A percentile compares a stretch with the other conserved stretches of the same genome.
Conservation (phyloP, 2,888 invertebrate species). For the Drosophila merina region DNA sequence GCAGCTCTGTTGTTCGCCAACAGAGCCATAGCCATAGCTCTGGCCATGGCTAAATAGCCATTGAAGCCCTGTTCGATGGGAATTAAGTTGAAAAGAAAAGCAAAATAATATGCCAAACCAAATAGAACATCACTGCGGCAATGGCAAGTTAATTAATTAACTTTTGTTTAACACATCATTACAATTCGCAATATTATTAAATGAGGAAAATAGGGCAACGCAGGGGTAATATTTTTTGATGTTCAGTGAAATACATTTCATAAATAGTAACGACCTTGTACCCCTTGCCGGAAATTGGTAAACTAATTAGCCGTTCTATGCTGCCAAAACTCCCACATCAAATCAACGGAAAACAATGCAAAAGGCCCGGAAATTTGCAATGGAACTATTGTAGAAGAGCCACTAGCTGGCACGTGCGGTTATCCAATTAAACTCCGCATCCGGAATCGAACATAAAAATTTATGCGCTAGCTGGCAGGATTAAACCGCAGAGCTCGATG, state of each 20-base stretch:
- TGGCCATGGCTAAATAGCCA: constrained; percentile 21
- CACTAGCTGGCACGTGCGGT: not conserved
- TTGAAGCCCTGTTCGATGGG: constrained; percentile 13
- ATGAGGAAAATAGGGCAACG: not conserved
- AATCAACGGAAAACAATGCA: constrained; percentile 27
- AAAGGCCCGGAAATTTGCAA: constrained; percentile 20
- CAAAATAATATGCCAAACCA: not conserved
- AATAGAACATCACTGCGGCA: not conserved
- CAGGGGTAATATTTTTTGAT: not conserved
- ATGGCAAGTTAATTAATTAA: constrained; percentile 19
- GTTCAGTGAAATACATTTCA: not conserved
- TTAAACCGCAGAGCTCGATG: constrained; percentile 14
- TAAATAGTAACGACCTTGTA: not conserved
- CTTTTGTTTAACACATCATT: constrained; percentile 24
- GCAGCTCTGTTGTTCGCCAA: not conserved
- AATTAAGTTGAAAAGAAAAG: not conserved
- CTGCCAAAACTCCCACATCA: constrained; percentile 13
- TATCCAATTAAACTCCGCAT: constrained; percentile 20
- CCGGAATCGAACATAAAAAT: constrained; percentile 32
- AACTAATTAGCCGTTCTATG: constrained; percentile 22
- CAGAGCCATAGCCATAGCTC: constrained; percentile 14
- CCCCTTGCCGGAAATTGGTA: constrained; percentile 19
- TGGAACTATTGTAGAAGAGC: constrained; percentile 7
- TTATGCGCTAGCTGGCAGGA: constrained; percentile 22
- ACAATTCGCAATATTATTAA: constrained; percentile 5